Base-by-base conservation (phyloP, 2,888 invertebrate genomes). In the Heliconius hortense region DNA sequence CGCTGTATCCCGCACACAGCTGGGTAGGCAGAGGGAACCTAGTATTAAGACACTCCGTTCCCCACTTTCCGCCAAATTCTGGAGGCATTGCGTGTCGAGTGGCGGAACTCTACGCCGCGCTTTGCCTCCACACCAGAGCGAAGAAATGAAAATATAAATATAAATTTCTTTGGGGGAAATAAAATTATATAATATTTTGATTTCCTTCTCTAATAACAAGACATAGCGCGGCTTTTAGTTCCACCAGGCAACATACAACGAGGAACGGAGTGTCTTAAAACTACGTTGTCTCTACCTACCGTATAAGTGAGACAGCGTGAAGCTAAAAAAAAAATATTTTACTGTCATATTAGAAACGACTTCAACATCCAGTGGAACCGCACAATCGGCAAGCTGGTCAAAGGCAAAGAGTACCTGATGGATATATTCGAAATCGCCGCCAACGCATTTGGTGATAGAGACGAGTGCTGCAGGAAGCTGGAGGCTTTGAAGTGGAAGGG, bases 391-490 rank as follows among this genome's bases (percentile, higher is more conserved):
- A 97, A 97, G 83, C 93, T 98, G 79, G 95, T 96, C 78, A 95
- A 95, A 68, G 97, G 98, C 24, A 97, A 98, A 86, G 96, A 96
- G 85, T 96, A 96, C 81, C 96, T 98, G 85, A 96, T 97, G 88
- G 97, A 98, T 82, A 95, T 98, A 74, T 97, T 98, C 78, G 98
- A 98, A 87, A 97, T 97, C 81, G 97, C 98, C 0, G 96, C 97
- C 3, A 91, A 96, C 59, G 97, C 98, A 0, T 98, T 97, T 83
- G 97, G 97, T 80, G 97, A 97, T 85, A 94, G 98, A 76, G 98
- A 96, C 86, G 96, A 97, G 83, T 95, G 96, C 84, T 95, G 96
- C 83, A 95, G 96, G 76, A 98, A 97, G 89, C 94, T 98, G 75
- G 95, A 97, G 77, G 96, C 96, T 0, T 91, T 98, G 69, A 97